Evolutionary conservation across 2,888 invertebrate species (phyloP).

Genomic region (Cremastinae sp.): DNA sequence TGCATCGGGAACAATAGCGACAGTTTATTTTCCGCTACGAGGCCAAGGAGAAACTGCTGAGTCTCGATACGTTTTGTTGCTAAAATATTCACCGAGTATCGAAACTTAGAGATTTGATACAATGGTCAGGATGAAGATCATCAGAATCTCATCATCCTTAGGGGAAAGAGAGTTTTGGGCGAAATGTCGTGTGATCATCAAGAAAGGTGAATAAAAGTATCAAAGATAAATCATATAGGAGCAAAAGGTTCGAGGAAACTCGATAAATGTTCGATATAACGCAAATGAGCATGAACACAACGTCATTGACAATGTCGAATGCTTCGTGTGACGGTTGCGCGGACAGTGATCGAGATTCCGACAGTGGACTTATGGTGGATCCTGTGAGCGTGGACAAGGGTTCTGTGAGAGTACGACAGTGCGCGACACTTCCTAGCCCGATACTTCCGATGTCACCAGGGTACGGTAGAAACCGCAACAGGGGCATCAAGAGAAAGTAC

Average conservation of each 20-base stretch:
- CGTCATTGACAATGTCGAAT: slow-evolving; percentile 73
- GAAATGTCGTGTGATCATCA: no score
- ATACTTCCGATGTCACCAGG: slow-evolving; percentile 68
- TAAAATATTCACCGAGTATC: no score
- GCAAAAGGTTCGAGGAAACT: slow-evolving; percentile 1
- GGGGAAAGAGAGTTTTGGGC: no score
- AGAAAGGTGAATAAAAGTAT: no score
- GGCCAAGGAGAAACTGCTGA: slow-evolving; percentile 34
- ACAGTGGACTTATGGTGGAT: slow-evolving; percentile 78
- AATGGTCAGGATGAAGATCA: no score
- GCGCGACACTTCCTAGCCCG: slow-evolving; percentile 68
- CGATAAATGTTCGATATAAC: slow-evolving; percentile 54
- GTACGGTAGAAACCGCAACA: slow-evolving; percentile 62
- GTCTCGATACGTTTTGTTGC: no score
- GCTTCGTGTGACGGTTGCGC: slow-evolving; percentile 77
- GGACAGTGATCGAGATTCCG: slow-evolving; percentile 78
- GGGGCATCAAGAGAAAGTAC: slow-evolving; percentile 70
- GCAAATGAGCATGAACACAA: slow-evolving; percentile 68
- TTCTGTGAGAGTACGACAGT: slow-evolving; percentile 64
- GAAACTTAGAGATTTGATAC: no score
- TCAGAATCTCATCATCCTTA: not conserved
- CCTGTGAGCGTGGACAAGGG: slow-evolving; percentile 78
- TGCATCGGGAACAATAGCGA: slow-evolving; percentile 34
- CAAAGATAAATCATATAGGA: not conserved
- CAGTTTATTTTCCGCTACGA: slow-evolving; percentile 21